Base-by-base conservation (phyloP, 2,888 invertebrate species). In the Bellardia pandia region DNA sequence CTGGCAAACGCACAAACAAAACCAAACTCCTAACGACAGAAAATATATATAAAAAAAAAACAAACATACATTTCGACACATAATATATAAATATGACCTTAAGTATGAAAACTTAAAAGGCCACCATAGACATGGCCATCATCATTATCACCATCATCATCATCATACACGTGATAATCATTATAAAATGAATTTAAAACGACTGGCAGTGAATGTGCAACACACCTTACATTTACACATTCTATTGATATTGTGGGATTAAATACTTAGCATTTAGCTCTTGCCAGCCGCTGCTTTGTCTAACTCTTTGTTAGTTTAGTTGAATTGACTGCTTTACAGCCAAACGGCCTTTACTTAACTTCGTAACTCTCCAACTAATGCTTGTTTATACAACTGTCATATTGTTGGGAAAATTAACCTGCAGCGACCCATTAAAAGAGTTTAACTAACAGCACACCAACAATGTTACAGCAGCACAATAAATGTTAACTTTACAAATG, bases 351-450 rank as follows among this genome's bases (percentile, higher is more conserved):
- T 60, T 60, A 78, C 33, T 64, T 30, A 16, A 62, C 62, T 66
- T 23, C 14, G 37, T 40, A 56, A 40, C 16, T 53, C 16, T 53
- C 45, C n/a, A 71, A 77, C 69, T 16, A 77, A 56, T 60, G 51
- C 78, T 79, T 66, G 51, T 72, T 84, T 78, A 16, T 72, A 48
- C 30, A 58, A 16, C 58, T 42, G 56, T 85, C 40, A 45, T 42
- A 81, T 76, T 81, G 81, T 71, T 81, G 69, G 66, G 56, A 68
- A 86, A 86, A 72, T 86, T 81, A 86, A 86, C 80, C 85, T 86
- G 71, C 76, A 77, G 76, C 76, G 81, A 81, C 85, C 85, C 71
- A 71, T 86, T 62, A 75, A 85, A 79, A 75, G 66, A 78, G 58
- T 58, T 68, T 56, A 66, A 45, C 79, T n/a, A 69, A 85, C 68